Percentiles rank a stretch among this genome's conserved stretches.
Evolutionary conservation across 2,888 invertebrate species (phyloP).

Genomic region (Trisateles emortualis): DNA sequence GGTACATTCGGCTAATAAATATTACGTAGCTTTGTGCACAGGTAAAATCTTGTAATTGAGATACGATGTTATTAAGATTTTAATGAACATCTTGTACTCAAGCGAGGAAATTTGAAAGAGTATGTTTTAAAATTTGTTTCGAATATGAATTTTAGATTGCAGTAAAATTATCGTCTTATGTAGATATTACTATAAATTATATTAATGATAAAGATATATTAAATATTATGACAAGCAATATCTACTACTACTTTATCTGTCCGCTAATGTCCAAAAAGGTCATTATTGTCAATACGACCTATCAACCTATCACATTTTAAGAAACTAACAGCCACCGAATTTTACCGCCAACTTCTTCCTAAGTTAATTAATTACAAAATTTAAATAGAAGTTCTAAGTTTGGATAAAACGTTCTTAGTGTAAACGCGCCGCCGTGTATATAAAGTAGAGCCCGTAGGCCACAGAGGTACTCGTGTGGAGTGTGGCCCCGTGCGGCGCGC

Average conservation of each 20-base stretch:
- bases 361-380: not conserved
- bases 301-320: too few relatives aligned
- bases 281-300: too few relatives aligned
- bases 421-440: not conserved
- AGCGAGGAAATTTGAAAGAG: constrained; percentile 12
- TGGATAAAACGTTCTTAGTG: not conserved
- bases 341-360: not conserved
- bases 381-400: not conserved
- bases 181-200: not conserved
- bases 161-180: constrained; percentile 3
- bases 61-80: constrained; percentile 53
- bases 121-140: constrained; percentile 13
- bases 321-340: not conserved
- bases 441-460: not conserved
- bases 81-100: constrained; percentile 48
- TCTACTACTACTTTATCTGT: too few relatives aligned
- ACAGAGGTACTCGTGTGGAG: not conserved
- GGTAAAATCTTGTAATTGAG: constrained; percentile 51
- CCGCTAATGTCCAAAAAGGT: too few relatives aligned
- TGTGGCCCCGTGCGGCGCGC: not conserved
- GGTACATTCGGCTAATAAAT: constrained; percentile 15
- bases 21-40: constrained; percentile 24
- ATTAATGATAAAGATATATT: too few relatives aligned
- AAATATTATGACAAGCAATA: too few relatives aligned
- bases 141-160: constrained; percentile 16